Conservation (phyloP, 2,797 vertebrate species). For the Avahi laniger region DNA sequence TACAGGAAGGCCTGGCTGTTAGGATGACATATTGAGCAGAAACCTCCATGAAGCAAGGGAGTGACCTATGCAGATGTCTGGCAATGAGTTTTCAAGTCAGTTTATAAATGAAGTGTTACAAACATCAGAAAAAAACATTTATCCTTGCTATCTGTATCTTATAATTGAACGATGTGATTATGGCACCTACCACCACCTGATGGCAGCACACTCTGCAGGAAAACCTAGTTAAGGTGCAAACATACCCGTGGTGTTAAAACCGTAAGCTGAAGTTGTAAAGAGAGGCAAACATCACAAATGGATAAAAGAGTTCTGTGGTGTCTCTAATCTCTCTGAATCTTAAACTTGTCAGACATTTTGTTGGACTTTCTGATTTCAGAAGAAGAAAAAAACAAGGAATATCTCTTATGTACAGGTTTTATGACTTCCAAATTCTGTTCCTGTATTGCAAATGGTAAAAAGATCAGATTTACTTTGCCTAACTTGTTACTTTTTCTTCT, state of each 20-base stretch:
- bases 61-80: neutral
- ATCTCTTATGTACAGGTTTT: neutral
- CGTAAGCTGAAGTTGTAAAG: neutral
- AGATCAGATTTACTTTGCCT: neutral
- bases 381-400: neutral
- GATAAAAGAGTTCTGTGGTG: neutral
- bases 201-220: conserved; percentile 8
- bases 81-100: neutral
- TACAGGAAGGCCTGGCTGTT: neutral
- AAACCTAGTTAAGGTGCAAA: neutral
- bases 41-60: neutral
- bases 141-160: neutral
- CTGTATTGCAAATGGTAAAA: neutral
- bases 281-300: neutral
- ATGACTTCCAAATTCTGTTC: conserved; percentile 2
- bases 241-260: neutral
- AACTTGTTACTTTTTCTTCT: neutral
- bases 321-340: neutral
- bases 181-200: neutral
- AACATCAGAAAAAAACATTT: neutral
- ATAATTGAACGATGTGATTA: neutral
- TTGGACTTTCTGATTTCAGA: neutral
- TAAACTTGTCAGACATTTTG: neutral
- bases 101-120: conserved; percentile 14
- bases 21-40: neutral